Evolutionary conservation across 2,888 invertebrate genomes (phyloP).

Genomic region (Noctua fimbriata): DNA sequence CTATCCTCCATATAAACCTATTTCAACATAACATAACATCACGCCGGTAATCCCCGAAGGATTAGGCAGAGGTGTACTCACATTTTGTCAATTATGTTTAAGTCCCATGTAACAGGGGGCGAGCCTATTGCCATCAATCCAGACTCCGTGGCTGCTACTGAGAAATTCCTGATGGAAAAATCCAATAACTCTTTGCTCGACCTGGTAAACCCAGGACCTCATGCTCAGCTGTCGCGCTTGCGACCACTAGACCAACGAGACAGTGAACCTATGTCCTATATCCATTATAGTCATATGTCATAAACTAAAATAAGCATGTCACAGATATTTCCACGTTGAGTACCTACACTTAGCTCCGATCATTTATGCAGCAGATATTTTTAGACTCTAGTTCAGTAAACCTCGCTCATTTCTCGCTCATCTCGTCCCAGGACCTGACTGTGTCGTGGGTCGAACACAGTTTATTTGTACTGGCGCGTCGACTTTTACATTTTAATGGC

Average conservation of each 20-base stretch:
- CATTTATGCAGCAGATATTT: neutral
- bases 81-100: no score
- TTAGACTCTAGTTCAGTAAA: neutral
- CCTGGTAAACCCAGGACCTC: no score
- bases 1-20: neutral
- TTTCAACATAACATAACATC: no score
- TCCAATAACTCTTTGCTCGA: no score
- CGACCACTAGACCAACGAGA: no score
- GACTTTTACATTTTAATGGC: slow-evolving; percentile 83
- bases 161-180: no score
- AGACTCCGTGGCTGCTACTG: no score
- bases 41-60: no score
- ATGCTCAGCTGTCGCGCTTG: no score
- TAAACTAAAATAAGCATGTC: neutral
- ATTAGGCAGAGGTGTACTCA: no score
- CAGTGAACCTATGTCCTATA: neutral
- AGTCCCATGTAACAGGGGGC: no score
- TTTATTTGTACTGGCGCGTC: slow-evolving; percentile 80
- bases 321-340: neutral
- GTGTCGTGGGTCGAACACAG: slow-evolving; percentile 53
- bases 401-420: slow-evolving; percentile 35
- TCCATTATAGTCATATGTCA: neutral
- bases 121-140: no score
- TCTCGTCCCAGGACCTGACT: slow-evolving; percentile 23
- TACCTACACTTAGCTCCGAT: neutral